These are phyloP conservation scores for Apamea anceps DNA, from an alignment of 2,888 invertebrate genomes.

Conservation along the genomic window DNA sequence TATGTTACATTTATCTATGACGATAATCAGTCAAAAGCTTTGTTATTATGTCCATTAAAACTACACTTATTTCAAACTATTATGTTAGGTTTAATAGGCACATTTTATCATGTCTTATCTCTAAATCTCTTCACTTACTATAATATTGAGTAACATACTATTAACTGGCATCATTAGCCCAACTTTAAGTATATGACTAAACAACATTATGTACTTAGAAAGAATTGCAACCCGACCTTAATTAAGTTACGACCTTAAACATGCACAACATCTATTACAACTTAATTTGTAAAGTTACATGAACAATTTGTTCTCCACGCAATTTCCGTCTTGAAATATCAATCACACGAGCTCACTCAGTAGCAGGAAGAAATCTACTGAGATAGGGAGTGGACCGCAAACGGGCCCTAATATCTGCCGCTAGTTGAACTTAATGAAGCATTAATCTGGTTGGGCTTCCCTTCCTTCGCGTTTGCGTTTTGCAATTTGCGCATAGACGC, in stretches of 20 bases:
- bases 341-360: slow-evolving; percentile 53
- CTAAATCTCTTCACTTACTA: neutral
- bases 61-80: neutral
- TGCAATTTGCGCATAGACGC: slow-evolving; percentile 36
- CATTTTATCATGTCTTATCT: neutral
- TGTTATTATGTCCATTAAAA: neutral
- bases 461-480: slow-evolving; percentile 36
- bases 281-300: slow-evolving; percentile 43
- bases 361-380: slow-evolving; percentile 63
- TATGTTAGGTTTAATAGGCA: neutral
- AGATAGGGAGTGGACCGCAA: slow-evolving; percentile 62
- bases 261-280: slow-evolving; percentile 22
- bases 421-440: slow-evolving; percentile 55
- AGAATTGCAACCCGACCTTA: slow-evolving; percentile 33
- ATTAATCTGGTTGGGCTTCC: slow-evolving; percentile 55
- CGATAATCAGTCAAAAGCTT: neutral
- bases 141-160: neutral
- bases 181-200: slow-evolving; percentile 2
- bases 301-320: slow-evolving; percentile 37
- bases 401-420: slow-evolving; percentile 55
- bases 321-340: slow-evolving; percentile 64
- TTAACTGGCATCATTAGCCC: slow-evolving; percentile 11
- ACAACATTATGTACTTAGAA: slow-evolving; percentile 11
- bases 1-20: neutral
- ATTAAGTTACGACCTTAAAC: slow-evolving; percentile 35